Evolutionary conservation across 1,140 invertebrate genomes (phyloP).

Genomic region (Pseudoatta argentina): DNA sequence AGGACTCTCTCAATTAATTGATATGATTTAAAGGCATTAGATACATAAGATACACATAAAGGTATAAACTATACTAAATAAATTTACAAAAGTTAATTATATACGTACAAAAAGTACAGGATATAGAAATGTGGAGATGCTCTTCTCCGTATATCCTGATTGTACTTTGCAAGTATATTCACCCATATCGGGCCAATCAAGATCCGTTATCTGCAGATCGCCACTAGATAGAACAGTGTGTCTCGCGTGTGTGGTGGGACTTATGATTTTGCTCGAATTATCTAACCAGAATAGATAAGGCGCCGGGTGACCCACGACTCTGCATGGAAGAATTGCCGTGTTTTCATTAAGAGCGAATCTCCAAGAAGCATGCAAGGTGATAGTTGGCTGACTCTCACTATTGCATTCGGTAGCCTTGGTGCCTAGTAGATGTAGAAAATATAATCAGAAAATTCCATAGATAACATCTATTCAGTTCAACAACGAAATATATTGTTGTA

Average conservation of each 20-base stretch:
- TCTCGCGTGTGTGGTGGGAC: slow-evolving; percentile 83
- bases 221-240: slow-evolving; percentile 89
- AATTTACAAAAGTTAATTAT: slow-evolving; percentile 13
- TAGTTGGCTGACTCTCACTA: slow-evolving; percentile 64
- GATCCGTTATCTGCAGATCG: slow-evolving; percentile 90
- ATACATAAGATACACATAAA: not conserved
- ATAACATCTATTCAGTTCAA: not conserved
- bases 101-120: slow-evolving; percentile 69
- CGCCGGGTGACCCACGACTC: slow-evolving; percentile 88
- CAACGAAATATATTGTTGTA: slow-evolving; percentile 15
- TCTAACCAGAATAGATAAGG: slow-evolving; percentile 90
- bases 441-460: not conserved
- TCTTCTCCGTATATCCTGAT: slow-evolving; percentile 84
- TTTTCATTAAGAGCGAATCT: slow-evolving; percentile 87
- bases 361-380: slow-evolving; percentile 71
- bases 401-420: slow-evolving; percentile 47
- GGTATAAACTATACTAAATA: no score
- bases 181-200: slow-evolving; percentile 94
- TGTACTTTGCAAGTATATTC: slow-evolving; percentile 91
- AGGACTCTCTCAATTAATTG: not conserved
- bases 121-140: slow-evolving; percentile 72
- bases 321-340: slow-evolving; percentile 90
- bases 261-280: slow-evolving; percentile 86
- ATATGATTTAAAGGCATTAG: not conserved
- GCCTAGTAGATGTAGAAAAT: slow-evolving; percentile 18